phyloP scores from a whole-genome alignment of 1,140 invertebrate genomes.

The Bursaphelenchus mucronatus region DNA sequence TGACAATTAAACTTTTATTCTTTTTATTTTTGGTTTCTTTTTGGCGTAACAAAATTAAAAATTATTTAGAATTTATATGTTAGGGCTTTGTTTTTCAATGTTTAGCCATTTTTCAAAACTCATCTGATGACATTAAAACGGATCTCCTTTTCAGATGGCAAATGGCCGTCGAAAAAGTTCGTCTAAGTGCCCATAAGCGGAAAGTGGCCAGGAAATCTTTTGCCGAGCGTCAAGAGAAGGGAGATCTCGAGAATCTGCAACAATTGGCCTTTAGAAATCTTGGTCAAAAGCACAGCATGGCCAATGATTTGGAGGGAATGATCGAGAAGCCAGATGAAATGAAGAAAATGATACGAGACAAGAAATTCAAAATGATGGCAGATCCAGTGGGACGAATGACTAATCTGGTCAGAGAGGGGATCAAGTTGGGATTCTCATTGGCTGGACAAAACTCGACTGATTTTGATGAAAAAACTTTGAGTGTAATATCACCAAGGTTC shows the following conservation, averaged over 20 bases:
- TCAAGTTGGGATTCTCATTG: conserved; percentile 49
- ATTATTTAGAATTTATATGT: conserved; percentile 2
- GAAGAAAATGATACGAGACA: conserved; percentile 3
- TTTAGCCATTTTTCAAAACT: not conserved
- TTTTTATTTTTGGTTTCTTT: not conserved
- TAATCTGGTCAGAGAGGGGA: conserved; percentile 45
- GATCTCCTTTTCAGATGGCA: conserved; percentile 3
- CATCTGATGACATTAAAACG: not conserved
- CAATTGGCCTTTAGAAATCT: conserved; percentile 1
- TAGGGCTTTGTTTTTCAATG: not conserved
- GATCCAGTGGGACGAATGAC: not conserved
- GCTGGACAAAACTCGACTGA: conserved; percentile 51
- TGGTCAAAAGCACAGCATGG: not conserved
- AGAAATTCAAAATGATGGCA: not conserved
- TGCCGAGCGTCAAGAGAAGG: not conserved
- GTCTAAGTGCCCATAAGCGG: conserved; percentile 1
- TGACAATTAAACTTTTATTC: not conserved
- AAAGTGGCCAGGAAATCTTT: not conserved
- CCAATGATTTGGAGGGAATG: not conserved
- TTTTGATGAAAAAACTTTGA: conserved; percentile 56
- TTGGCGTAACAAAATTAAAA: not conserved
- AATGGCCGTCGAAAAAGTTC: not conserved
- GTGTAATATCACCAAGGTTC: conserved; percentile 51
- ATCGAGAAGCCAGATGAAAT: conserved; percentile 1
- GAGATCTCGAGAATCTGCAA: not conserved